Evolutionary conservation across 2,797 vertebrate genomes (phyloP), one percentile per base, ranked within the genome.

Genomic region (Vireo griseus): DNA sequence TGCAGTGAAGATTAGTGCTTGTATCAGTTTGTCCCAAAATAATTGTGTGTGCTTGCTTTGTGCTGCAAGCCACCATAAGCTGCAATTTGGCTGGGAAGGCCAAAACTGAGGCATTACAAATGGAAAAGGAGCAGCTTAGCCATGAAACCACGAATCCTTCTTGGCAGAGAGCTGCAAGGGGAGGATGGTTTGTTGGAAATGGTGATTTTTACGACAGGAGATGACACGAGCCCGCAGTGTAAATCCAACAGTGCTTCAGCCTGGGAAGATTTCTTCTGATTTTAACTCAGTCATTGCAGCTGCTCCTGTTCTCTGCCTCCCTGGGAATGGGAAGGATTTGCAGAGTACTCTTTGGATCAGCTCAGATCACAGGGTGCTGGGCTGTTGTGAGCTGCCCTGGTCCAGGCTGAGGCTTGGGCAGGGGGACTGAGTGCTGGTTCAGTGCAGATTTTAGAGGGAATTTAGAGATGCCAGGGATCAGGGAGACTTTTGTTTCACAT

Each of bases 1-100:
- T 93, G 95, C 92, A 82, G 92, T 10, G 35, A 80, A 96, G 96
- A 97, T 97, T 92, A 97, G 84, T n/a, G 66, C 91, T 92, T 79
- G 47, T 92, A 90, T 91, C 94, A 94, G 55, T 96, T 96, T 90
- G 90, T 92, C 88, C 94, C 71, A 47, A 88, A 96, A 88, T 88
- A 91, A 96, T 76, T 67, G 75, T 62, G 58, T 21, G 31, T 79
- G 77, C 85, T 85, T 73, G 75, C 89, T 91, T 57, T 81, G 52
- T 42, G 90, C 92, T 93, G 86, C 42, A 21, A 94, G 86, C 63
- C 94, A 78, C 90, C 86, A 3, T 8, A 22, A 92, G 91, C 88
- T 92, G 14, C 69, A 54, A 52, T 92, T 72, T 61, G 90, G 62
- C 89, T 74, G 85, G 63, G 78, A 85, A 95, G 83, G 69, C 89